Evolutionary conservation across 2,113 vertebrate species (phyloP), one percentile per base, ranked within the genome.

Genomic region (Petrocephalus zakoni): DNA sequence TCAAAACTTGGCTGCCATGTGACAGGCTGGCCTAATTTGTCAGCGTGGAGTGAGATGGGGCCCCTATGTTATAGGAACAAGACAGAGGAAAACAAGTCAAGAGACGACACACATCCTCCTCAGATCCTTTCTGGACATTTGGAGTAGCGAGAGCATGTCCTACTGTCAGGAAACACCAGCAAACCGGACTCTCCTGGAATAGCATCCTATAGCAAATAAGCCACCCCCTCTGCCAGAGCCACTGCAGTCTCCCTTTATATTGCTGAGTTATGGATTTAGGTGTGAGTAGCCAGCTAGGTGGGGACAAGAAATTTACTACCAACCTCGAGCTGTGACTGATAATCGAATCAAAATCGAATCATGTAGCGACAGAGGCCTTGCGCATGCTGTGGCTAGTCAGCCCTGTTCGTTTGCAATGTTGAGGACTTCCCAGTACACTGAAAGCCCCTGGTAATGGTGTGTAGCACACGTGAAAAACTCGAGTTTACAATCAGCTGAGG

Each of bases 11-110:
- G 34, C 81, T 81, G 86, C 88, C 51, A 29, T 83, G 75, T 78
- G 68, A 56, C n/a, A 34, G 11, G 29, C 87, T 25, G 55, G 86
- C 87, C 91, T 89, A 85, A 56, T 91, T 91, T 87, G 42, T 42
- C 84, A 25, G 47, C 49, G 13, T 42, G 75, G 61, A 25, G 42
- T 88, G 19, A 87, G 86, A 88, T 47, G 5, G 5, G 82, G 82
- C 49, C 61, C 75, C 53, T 64, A 87, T 61, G 61, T 87, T 81
- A 75, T 37, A 75, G 19, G 25, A 58, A 34, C 10, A 56, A 29
- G 17, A 22, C 15, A 64, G 51, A 42, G 55, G 56, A n/a, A 29
- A 25, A 87, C 55, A 51, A 56, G 29, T 17, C 88, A 81, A 85
- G 37, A 75, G n/a, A 75, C 75, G 85, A 90, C 53, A 53, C 84